Evolutionary conservation across 1,140 invertebrate genomes (phyloP).

Genomic region (Lordiphosa mommai): DNA sequence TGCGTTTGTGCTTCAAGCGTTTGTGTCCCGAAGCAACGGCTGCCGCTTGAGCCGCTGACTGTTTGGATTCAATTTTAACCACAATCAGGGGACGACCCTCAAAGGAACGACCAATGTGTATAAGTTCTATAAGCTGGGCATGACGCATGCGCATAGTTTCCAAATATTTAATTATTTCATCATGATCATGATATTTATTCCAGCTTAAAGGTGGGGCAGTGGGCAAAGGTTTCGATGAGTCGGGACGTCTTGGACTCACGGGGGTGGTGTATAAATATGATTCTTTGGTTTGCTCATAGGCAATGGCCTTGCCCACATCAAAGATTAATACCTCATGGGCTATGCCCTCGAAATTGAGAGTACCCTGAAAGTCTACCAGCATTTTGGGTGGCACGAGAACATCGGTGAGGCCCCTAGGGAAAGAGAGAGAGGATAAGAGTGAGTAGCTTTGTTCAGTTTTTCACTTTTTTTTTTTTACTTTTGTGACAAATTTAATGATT

Average conservation of each 20-base stretch:
- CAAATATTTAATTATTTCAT: slow-evolving; percentile 85
- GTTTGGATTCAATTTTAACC: slow-evolving; percentile 69
- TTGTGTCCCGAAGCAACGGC: slow-evolving; percentile 23
- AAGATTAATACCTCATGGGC: slow-evolving; percentile 85
- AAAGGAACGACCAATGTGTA: slow-evolving; percentile 86
- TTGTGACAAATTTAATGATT: no score
- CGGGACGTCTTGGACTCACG: slow-evolving; percentile 19
- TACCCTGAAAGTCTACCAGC: slow-evolving; percentile 83
- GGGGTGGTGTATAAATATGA: slow-evolving; percentile 50
- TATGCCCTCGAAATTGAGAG: slow-evolving; percentile 83
- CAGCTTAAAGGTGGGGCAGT: slow-evolving; percentile 79
- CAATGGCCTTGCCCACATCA: slow-evolving; percentile 86
- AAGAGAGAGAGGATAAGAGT: no score
- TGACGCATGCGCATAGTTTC: slow-evolving; percentile 85
- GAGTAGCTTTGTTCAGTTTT: no score
- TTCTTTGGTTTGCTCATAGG: slow-evolving; percentile 80
- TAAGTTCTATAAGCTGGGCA: slow-evolving; percentile 83
- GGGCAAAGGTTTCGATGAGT: slow-evolving; percentile 20
- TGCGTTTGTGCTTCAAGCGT: slow-evolving; percentile 68
- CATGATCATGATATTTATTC: slow-evolving; percentile 85
- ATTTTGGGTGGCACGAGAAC: slow-evolving; percentile 86
- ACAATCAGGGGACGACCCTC: slow-evolving; percentile 86
- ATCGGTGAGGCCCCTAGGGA: slow-evolving; percentile 84
- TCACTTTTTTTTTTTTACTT: no score
- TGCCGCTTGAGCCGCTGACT: slow-evolving; percentile 28